phyloP scores from a whole-genome alignment of 2,888 invertebrate genomes.

The Dexiosoma caninum region DNA sequence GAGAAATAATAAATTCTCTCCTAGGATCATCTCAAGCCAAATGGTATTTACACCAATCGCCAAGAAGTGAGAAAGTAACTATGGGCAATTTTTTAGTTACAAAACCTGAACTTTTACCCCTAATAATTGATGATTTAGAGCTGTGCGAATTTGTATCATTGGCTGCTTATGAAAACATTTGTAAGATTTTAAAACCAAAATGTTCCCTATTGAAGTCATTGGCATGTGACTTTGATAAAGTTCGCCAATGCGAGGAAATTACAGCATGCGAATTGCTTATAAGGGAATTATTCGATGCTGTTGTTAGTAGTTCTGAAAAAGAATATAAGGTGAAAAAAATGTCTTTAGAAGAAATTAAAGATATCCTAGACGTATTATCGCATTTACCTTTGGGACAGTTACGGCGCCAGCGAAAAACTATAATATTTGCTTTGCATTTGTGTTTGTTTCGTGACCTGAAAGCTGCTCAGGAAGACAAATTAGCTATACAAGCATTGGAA shows the following conservation, averaged over 20 bases:
- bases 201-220: conserved; percentile 65
- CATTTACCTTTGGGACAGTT: conserved; percentile 70
- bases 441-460: conserved; percentile 71
- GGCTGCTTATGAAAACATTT: conserved; percentile 67
- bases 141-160: conserved; percentile 69
- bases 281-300: conserved; percentile 38
- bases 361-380: conserved; percentile 66
- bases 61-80: conserved; percentile 68
- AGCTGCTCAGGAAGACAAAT: conserved; percentile 61
- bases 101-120: conserved; percentile 34
- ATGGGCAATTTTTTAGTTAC: conserved; percentile 62
- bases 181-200: conserved; percentile 62
- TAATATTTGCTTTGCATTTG: conserved; percentile 71
- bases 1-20: conserved; percentile 60
- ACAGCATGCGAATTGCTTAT: conserved; percentile 55
- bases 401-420: conserved; percentile 66
- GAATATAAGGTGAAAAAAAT: conserved; percentile 64
- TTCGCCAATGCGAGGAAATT: conserved; percentile 50
- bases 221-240: conserved; percentile 62
- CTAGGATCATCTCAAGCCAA: conserved; percentile 61
- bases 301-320: conserved; percentile 37
- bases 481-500: conserved; percentile 62
- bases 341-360: conserved; percentile 49
- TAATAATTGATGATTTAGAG: conserved; percentile 67
- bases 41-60: conserved; percentile 69